Base-by-base conservation (phyloP, 2,888 invertebrate genomes). In the Tetrapedia diversipes region DNA sequence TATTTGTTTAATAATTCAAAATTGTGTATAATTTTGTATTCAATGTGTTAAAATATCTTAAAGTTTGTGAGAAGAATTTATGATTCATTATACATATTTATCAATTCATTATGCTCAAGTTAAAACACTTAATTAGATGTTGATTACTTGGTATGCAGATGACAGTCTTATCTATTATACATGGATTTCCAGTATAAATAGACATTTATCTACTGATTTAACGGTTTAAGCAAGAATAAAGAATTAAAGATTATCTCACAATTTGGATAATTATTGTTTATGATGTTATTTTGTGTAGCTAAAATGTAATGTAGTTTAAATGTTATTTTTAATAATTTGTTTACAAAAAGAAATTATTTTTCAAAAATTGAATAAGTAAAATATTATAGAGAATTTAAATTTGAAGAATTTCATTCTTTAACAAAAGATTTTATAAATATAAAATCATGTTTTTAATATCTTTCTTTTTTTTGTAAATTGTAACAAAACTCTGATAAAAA, bases 181-280 rank as follows among this genome's bases (percentile, higher is more conserved):
- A 57, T 60, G 63, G 45, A 63, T 54, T 73, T 81, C 39, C 57
- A 77, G 65, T 81, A 80, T 80, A 87, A 85, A 84, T 83, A 84
- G 81, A 75, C 77, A 61, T 59, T 86, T 83, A 83, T 86, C 80
- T 81, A 24, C 27, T 54, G 19, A 70, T 77, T 81, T 76, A 39
- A 39, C 67, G 43, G 60, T 77, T 81, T 77, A 77, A 24, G 47
- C 37, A 32, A 37, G 29, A 43, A 43, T 43, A 27, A 37, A 53
- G 34, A 77, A 24, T 49, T n/a, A 1, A 39, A 51, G 61, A 43
- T 10, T 32, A 37, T 45, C 32, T 57, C 11, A 53, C 22, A 22
- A 43, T n/a, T 41, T 22, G 32, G 49, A 64, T 45, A 8, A 32
- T 4, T 14, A 14, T 14, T 51, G 8, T 32, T 39, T 41, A 16